A percentile compares a stretch with the other conserved stretches of the same genome.
Conservation (phyloP, 2,113 vertebrate genomes). For the Cettia cetti region DNA sequence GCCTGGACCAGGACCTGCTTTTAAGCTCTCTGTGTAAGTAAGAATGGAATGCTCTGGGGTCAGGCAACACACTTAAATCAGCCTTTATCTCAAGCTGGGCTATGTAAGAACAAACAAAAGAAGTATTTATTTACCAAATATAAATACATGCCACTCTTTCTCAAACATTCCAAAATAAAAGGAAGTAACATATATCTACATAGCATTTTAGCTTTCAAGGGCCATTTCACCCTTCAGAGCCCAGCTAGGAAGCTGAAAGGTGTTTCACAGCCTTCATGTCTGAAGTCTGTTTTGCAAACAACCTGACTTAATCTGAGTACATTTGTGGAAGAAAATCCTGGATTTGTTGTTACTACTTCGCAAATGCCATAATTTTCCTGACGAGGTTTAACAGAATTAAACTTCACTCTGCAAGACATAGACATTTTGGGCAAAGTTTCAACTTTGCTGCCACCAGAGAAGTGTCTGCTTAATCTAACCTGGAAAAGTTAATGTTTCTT, state of each 20-base stretch:
- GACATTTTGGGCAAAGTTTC: conserved; percentile 32
- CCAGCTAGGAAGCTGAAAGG: neutral
- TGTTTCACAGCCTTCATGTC: neutral
- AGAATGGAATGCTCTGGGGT: neutral
- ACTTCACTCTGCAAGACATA: neutral
- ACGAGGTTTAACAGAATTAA: neutral
- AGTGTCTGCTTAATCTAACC: conserved; percentile 28
- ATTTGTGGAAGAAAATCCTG: neutral
- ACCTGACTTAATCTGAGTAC: neutral
- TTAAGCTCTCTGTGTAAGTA: neutral
- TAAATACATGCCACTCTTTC: neutral
- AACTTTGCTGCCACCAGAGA: neutral
- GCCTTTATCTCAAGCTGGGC: neutral
- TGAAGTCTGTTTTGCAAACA: neutral
- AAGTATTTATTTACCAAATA: neutral
- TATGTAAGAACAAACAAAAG: neutral
- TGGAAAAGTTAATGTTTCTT: conserved; percentile 29
- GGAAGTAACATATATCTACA: neutral
- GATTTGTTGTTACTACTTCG: neutral
- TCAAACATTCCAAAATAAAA: neutral
- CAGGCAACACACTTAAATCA: neutral
- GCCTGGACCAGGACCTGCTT: neutral
- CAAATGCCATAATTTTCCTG: neutral
- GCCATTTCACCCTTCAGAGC: neutral
- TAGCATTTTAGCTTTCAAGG: neutral